Evolutionary conservation across 2,113 vertebrate species (phyloP), one percentile per base, ranked within the genome.

Genomic region (Nibea albiflora): DNA sequence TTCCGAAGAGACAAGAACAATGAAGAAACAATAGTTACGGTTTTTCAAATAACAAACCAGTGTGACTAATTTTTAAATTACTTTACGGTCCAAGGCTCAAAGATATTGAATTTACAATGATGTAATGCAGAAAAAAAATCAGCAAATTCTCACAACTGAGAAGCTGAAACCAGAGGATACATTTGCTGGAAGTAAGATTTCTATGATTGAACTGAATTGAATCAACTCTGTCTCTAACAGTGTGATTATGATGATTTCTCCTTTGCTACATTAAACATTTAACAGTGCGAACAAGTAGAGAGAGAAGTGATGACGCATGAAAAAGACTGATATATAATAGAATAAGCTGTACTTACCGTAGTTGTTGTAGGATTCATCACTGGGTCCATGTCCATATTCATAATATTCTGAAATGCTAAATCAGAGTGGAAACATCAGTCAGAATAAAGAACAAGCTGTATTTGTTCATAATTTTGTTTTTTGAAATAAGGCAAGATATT

Each of bases 371-470:
- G 96, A 90, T 76, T 99, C 98, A 87, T 99, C 97, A 44, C 92
- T 96, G 90, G 95, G 95, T 91, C 96, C 95, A 1, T 97, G 97
- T 92, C 96, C 94, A 1, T 99, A 99, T 90, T 98, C 97, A 75
- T 98, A 98, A 95, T 98, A 99, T 76, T 98, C 98, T 91, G 97
- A 97, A 91, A 96, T 94, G 78, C 98, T 99, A 91, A 78, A 96
- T 93, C 16, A 95, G 84, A 79, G 44, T 0, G 12, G 46, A 74
- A 66, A 81, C 26, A 71, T 65, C 0, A 35, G 64, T 78, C 15
- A 85, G 72, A 46, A 49, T 5, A 24, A 74, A 66, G 58, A 42
- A 28, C 11, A 20, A 14, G 42, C 24, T 11, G 9, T 20, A 3
- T 75, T 42, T 66, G 42, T 53, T 22, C 1, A 58, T 42, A 9